Percentiles rank a stretch among this genome's conserved stretches.
These are phyloP conservation scores for Didymodactylos carnosus DNA, from an alignment of 2,888 invertebrate genomes.

Conservation along the genomic window DNA sequence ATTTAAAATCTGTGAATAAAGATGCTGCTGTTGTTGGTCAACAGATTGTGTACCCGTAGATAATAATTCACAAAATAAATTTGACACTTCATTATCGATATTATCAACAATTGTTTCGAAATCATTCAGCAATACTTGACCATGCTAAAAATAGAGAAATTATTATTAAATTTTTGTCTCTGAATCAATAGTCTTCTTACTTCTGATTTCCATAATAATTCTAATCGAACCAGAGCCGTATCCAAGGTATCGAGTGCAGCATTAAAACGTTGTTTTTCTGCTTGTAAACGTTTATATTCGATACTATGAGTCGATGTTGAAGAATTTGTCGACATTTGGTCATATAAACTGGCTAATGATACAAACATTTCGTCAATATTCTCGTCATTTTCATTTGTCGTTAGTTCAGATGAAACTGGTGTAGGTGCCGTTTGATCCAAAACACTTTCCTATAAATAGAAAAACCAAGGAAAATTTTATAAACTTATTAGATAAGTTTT, in stretches of 20 bases:
- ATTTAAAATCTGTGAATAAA: too few species aligned
- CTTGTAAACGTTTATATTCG: neutral
- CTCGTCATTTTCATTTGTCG: too few species aligned
- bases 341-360: too few species aligned
- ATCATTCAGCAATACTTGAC: neutral
- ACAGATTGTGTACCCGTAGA: neutral
- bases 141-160: neutral
- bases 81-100: neutral
- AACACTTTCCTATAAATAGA: neutral
- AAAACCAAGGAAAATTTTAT: neutral
- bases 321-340: too few species aligned
- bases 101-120: neutral
- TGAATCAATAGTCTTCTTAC: neutral
- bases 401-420: too few species aligned
- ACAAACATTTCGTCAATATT: too few species aligned
- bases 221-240: neutral
- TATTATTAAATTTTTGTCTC: neutral
- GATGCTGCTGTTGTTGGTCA: too few species aligned
- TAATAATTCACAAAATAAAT: neutral
- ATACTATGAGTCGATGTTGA: neutral
- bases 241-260: neutral
- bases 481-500: neutral
- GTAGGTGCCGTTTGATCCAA: neutral
- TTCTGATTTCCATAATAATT: neutral
- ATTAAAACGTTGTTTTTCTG: neutral